Evolutionary conservation across 2,113 vertebrate species (phyloP).

Genomic region (Brachyistius frenatus): DNA sequence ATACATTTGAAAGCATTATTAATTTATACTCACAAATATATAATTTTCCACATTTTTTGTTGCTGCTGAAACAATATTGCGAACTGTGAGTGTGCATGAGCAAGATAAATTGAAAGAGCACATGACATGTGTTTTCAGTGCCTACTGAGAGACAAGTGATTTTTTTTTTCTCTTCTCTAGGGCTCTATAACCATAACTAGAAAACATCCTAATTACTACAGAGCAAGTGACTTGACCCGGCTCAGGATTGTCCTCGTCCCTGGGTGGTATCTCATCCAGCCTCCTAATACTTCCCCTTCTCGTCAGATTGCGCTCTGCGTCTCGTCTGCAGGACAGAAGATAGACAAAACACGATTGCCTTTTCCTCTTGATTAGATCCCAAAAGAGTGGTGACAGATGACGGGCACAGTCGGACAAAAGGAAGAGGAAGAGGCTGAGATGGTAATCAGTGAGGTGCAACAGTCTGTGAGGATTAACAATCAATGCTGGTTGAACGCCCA

Average conservation of each 20-base stretch:
- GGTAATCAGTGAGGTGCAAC: slow-evolving; percentile 77
- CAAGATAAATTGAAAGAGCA: background rate
- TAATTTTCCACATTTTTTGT: too few species aligned
- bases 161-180: background rate
- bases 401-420: slow-evolving; percentile 63
- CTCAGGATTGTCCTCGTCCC: slow-evolving; percentile 34
- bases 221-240: slow-evolving; percentile 20
- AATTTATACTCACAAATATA: too few species aligned
- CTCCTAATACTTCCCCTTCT: slow-evolving; percentile 54
- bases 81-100: too few species aligned
- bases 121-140: too few species aligned
- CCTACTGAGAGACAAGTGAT: too few species aligned
- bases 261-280: slow-evolving; percentile 56
- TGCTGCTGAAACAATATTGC: too few species aligned
- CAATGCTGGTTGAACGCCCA: slow-evolving; percentile 39
- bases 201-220: slow-evolving; percentile 49
- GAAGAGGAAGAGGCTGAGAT: slow-evolving; percentile 78
- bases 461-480: slow-evolving; percentile 66
- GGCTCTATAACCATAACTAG: background rate
- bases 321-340: slow-evolving; percentile 61
- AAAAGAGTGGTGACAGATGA: slow-evolving; percentile 71
- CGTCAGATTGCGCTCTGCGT: slow-evolving; percentile 41
- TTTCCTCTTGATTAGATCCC: slow-evolving; percentile 79
- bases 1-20: too few species aligned
- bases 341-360: slow-evolving; percentile 74